phyloP scores from a whole-genome alignment of 1,140 invertebrate species.

The Drosophila miranda region DNA sequence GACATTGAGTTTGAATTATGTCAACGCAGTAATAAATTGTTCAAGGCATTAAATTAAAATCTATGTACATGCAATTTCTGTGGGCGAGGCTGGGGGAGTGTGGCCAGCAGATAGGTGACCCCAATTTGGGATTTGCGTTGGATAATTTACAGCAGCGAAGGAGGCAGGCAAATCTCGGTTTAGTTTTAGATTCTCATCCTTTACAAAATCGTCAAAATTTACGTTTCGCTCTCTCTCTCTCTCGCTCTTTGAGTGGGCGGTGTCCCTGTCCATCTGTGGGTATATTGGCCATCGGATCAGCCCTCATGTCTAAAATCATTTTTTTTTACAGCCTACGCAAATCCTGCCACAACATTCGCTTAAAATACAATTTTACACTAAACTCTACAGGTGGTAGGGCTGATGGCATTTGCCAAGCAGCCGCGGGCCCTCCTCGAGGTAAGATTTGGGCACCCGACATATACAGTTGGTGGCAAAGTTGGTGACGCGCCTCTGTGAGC shows the following conservation, averaged over 20 bases:
- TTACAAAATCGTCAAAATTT: conserved; percentile 5
- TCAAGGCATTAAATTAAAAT: conserved; percentile 70
- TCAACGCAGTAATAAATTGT: conserved; percentile 73
- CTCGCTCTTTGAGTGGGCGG: background rate
- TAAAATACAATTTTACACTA: background rate
- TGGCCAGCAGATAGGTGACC: conserved; percentile 1
- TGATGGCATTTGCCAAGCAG: conserved; percentile 87
- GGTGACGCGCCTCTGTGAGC: too few relatives aligned
- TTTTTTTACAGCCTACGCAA: too few relatives aligned
- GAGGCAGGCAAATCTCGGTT: background rate
- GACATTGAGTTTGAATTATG: conserved; percentile 72
- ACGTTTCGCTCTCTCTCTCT: background rate
- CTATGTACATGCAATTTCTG: conserved; percentile 35
- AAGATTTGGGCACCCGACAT: conserved; percentile 98
- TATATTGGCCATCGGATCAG: too few relatives aligned
- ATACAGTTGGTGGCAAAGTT: conserved; percentile 87
- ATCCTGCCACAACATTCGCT: background rate
- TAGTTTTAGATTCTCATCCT: background rate
- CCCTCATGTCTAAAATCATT: too few relatives aligned
- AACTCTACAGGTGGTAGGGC: too few relatives aligned
- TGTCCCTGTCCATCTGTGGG: too few relatives aligned
- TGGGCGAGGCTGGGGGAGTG: background rate
- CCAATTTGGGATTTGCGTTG: conserved; percentile 7
- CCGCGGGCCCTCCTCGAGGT: conserved; percentile 98
- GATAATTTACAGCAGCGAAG: conserved; percentile 3